Base-by-base conservation (phyloP, 2,113 vertebrate species). In the Lophochroa leadbeateri region DNA sequence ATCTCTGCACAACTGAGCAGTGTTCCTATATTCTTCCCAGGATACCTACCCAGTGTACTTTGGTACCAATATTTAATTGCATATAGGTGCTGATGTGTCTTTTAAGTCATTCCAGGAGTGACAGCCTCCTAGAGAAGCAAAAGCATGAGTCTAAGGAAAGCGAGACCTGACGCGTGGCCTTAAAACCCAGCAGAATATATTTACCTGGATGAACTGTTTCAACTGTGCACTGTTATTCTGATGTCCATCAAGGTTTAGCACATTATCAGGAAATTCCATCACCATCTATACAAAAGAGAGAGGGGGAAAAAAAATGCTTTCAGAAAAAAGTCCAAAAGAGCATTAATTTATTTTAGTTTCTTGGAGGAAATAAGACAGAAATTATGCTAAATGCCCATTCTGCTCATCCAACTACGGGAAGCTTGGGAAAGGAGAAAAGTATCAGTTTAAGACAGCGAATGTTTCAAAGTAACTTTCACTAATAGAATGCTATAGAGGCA, bases 201-300 rank as follows among this genome's bases (percentile, higher is more conserved):
- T 97, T 98, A 99, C 99, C 99, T 99, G 98, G 94, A 98, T 97
- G 97, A 99, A 99, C 74, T 99, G 98, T 91, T 99, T 99, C 95
- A 99, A 87, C 16, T 99, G 99, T 68, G 98, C 94, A 60, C 97
- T 90, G 90, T 98, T 99, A 78, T 98, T 98, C 96, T 99, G 99
- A 96, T 98, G 98, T 70, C 98, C 98, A 97, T 99, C 99, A n/a
- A 99, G 98, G 96, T 98, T 98, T 96, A 99, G 96, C 94, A 98
- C 95, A 49, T 98, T 98, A 94, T 99, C 99, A 88, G 99, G 98
- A 98, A 99, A 99, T 93, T 99, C 99, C 99, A 99, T 99, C 98
- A 99, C 99, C 99, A 99, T 99, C 99, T 99, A 92, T 68, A 86
- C 35, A 96, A 76, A 29, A 75, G 4, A 75, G 27, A 75, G 6